Evolutionary conservation across 2,888 invertebrate species (phyloP).

Genomic region (Synergus laeviventris): DNA sequence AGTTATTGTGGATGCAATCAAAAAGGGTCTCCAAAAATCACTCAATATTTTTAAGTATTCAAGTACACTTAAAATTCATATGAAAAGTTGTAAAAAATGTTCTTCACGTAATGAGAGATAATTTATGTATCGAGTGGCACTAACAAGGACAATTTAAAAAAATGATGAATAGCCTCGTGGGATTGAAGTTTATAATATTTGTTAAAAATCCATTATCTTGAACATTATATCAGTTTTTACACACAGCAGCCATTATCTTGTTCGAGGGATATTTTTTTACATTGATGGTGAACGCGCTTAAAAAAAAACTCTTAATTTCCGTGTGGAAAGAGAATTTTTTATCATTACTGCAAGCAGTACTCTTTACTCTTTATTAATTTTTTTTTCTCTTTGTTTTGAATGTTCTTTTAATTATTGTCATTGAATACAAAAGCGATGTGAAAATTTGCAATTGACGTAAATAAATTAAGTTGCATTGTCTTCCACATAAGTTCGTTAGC

Average conservation of each 20-base stretch:
- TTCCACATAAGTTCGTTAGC: constrained; percentile 18
- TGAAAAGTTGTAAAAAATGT: no score
- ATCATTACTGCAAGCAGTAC: not conserved
- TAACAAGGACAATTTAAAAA: not conserved
- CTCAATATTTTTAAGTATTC: no score
- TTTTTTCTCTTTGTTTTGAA: no score
- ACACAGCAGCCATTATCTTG: constrained; percentile 11
- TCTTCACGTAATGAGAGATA: no score
- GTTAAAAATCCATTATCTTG: constrained; percentile 55
- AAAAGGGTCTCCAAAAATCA: no score
- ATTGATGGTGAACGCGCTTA: constrained; percentile 19
- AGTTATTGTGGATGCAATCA: not conserved
- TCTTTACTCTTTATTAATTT: not conserved
- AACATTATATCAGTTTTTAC: constrained; percentile 25
- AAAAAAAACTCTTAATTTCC: constrained; percentile 16
- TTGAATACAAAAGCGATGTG: not conserved
- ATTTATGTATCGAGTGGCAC: no score
- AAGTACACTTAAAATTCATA: no score
- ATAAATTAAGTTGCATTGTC: not conserved
- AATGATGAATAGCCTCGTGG: not conserved
- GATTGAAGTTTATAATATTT: constrained; percentile 16
- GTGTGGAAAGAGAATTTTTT: constrained; percentile 28
- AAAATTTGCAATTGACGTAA: not conserved
- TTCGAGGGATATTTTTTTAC: constrained; percentile 13
- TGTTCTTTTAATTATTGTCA: not conserved